phyloP scores from a whole-genome alignment of 2,797 vertebrate species.

The Stomatorhinus walkeri region DNA sequence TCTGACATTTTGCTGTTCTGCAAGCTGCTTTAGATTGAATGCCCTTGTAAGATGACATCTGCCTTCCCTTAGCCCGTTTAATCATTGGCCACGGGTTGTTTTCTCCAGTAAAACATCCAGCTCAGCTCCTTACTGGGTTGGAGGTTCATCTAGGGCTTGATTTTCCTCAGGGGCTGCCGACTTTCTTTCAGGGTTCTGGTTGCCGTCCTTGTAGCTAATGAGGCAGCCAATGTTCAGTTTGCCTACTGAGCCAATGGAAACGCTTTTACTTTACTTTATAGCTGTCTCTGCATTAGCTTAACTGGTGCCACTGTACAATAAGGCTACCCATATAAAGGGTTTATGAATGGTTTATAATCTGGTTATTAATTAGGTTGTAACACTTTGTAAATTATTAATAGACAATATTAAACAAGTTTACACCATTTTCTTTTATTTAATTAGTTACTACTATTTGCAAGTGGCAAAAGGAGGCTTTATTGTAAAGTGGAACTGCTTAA shows the following conservation, averaged over 20 bases:
- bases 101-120: background rate
- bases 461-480: background rate
- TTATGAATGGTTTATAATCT: background rate
- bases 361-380: background rate
- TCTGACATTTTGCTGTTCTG: slow-evolving; percentile 7
- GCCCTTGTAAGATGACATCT: background rate
- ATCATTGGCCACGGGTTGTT: background rate
- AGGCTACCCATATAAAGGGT: background rate
- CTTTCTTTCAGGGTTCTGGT: background rate
- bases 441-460: background rate
- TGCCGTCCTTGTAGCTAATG: background rate
- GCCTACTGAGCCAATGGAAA: background rate
- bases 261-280: background rate
- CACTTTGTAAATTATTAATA: background rate
- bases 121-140: background rate
- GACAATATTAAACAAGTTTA: background rate
- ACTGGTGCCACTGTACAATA: background rate
- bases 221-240: background rate
- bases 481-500: background rate
- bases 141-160: background rate
- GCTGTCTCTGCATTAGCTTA: background rate
- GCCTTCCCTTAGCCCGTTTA: background rate
- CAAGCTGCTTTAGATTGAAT: background rate
- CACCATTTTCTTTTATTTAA: background rate
- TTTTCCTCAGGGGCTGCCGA: background rate